These are phyloP conservation scores for Leptodactylus fallax DNA, from an alignment of 2,797 vertebrate genomes.

Conservation along the genomic window DNA sequence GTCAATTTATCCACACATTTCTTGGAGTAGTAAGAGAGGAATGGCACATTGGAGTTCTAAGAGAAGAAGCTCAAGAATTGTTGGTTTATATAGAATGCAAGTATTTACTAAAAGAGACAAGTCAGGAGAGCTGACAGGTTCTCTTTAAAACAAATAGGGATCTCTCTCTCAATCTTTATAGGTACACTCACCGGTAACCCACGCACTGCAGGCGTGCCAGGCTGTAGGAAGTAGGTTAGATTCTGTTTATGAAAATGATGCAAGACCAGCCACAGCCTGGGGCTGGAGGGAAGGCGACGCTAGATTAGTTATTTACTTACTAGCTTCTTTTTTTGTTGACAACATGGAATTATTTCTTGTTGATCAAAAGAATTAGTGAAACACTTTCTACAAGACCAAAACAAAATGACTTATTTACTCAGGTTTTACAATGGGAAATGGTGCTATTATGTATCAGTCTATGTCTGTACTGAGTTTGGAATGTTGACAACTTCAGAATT, in stretches of 20 bases:
- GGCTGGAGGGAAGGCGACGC: slow-evolving; percentile 19
- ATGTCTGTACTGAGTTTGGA: not conserved
- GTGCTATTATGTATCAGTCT: not conserved
- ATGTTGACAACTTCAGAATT: no score
- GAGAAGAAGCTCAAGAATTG: no score
- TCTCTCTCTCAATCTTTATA: no score
- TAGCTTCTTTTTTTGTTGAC: slow-evolving; percentile 3
- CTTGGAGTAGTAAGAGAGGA: no score
- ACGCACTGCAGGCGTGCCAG: not conserved
- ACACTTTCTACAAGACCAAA: slow-evolving; percentile 3
- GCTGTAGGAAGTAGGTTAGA: slow-evolving; percentile 26
- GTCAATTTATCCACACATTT: no score
- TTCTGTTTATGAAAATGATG: slow-evolving; percentile 46
- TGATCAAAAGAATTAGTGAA: not conserved
- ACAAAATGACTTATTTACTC: not conserved
- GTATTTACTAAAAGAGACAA: no score
- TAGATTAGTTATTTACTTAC: slow-evolving; percentile 19
- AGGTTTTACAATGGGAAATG: not conserved
- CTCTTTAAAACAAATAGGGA: no score
- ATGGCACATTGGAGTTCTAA: no score
- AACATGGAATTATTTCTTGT: slow-evolving; percentile 16
- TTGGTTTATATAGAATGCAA: no score
- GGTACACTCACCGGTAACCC: no score
- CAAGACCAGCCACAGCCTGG: slow-evolving; percentile 11
- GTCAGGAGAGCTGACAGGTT: no score